Percentiles rank a stretch among this genome's conserved stretches.
Evolutionary conservation across 2,888 invertebrate species (phyloP).

Genomic region (Syrphus vitripennis): DNA sequence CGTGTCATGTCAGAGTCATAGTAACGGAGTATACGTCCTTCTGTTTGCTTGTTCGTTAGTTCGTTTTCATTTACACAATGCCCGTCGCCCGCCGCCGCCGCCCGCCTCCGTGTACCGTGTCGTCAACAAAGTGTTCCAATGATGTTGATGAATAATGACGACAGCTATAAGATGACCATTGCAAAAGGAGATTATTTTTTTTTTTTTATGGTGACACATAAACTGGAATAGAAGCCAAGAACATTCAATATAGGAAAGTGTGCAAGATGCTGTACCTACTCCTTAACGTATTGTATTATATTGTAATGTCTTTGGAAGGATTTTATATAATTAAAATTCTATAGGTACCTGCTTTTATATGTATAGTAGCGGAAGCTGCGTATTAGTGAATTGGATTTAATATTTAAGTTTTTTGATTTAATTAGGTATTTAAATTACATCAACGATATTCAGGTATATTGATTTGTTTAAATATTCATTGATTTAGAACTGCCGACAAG

Average conservation of each 20-base stretch:
- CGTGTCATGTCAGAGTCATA: conserved; percentile 3
- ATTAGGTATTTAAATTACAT: too few relatives aligned
- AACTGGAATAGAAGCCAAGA: conserved; percentile 30
- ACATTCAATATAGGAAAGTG: conserved; percentile 54
- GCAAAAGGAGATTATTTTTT: conserved; percentile 46
- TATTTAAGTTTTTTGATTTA: too few relatives aligned
- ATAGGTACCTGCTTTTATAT: too few relatives aligned
- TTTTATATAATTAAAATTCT: neutral
- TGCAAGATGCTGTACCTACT: neutral
- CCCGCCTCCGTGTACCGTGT: too few relatives aligned
- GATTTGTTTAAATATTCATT: too few relatives aligned
- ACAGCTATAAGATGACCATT: conserved; percentile 33
- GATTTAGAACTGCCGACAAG: too few relatives aligned
- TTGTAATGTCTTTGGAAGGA: neutral
- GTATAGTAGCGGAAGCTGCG: too few relatives aligned
- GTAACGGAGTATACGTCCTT: neutral
- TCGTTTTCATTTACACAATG: conserved; percentile 31
- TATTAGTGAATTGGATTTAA: too few relatives aligned
- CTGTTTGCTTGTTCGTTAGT: neutral
- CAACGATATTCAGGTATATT: too few relatives aligned
- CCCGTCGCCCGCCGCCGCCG: neutral
- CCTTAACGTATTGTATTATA: neutral
- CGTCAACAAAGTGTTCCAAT: conserved; percentile 1
- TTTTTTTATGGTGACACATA: conserved; percentile 47
- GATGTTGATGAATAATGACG: conserved; percentile 21